Conservation (phyloP, 2,113 vertebrate genomes). For the Anguilla japonica region DNA sequence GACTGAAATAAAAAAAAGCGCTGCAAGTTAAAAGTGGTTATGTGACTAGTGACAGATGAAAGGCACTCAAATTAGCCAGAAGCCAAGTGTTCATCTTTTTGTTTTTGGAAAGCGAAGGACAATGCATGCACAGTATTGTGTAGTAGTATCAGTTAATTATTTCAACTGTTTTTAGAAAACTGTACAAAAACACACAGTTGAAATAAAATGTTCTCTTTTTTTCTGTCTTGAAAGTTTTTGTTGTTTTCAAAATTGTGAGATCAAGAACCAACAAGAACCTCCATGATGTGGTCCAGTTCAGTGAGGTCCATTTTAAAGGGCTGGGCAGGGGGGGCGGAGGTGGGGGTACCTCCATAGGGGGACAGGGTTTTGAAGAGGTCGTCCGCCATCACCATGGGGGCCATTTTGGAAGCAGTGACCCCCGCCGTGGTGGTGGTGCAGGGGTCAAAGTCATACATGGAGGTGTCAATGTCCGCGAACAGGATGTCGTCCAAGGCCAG, state of each 20-base stretch:
- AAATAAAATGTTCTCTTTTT: background rate
- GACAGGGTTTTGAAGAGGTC: constrained; percentile 84
- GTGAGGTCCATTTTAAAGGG: constrained; percentile 90
- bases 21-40: constrained; percentile 65
- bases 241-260: background rate
- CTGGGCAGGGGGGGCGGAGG: constrained; percentile 74
- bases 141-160: constrained; percentile 32
- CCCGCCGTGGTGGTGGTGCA: constrained; percentile 69
- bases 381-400: constrained; percentile 78
- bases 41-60: constrained; percentile 48
- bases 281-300: constrained; percentile 93
- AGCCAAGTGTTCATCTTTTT: constrained; percentile 74
- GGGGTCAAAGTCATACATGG: constrained; percentile 87
- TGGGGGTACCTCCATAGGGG: constrained; percentile 65
- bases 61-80: constrained; percentile 83
- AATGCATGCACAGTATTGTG: constrained; percentile 81
- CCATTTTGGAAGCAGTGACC: constrained; percentile 72
- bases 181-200: constrained; percentile 22
- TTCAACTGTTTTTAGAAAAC: constrained; percentile 30
- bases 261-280: constrained; percentile 89
- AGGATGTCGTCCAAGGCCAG: constrained; percentile 88
- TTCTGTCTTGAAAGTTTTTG: constrained; percentile 19
- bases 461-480: constrained; percentile 88
- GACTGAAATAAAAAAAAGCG: constrained; percentile 24
- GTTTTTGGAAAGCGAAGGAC: constrained; percentile 71